Conservation (phyloP, 1,140 invertebrate species). For the Protaetia brevitarsis region DNA sequence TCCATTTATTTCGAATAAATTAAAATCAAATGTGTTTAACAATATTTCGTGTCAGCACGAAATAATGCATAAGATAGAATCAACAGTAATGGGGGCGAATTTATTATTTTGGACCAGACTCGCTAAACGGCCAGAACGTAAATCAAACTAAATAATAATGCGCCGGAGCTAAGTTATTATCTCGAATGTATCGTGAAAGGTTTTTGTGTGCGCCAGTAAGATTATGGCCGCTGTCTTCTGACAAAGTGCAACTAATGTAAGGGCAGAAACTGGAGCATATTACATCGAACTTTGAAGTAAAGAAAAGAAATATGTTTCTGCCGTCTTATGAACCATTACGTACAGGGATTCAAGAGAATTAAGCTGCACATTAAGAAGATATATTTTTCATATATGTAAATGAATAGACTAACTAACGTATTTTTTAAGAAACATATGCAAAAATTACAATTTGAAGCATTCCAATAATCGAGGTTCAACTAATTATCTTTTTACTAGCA, state of each 20-base stretch:
- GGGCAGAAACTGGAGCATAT: too few species aligned
- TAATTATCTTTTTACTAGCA: too few species aligned
- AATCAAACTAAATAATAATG: not conserved
- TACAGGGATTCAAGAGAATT: too few species aligned
- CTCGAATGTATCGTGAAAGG: not conserved
- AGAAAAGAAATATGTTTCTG: too few species aligned
- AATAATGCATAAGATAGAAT: not conserved
- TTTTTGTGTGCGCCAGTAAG: not conserved
- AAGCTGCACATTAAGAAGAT: too few species aligned
- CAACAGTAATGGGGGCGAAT: not conserved
- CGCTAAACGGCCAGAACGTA: not conserved
- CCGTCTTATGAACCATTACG: too few species aligned
- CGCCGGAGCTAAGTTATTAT: not conserved
- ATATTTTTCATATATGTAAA: too few species aligned
- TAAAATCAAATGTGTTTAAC: slow-evolving; percentile 10
- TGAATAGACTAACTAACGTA: too few species aligned
- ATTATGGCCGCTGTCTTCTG: not conserved
- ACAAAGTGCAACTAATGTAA: not conserved
- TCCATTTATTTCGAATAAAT: slow-evolving; percentile 8
- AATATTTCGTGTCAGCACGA: slow-evolving; percentile 2
- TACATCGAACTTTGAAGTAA: too few species aligned
- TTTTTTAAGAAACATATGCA: too few species aligned
- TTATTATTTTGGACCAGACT: not conserved
- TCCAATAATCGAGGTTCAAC: too few species aligned
- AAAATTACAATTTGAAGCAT: too few species aligned